phyloP scores from a whole-genome alignment of 2,888 invertebrate genomes.

The Vannuccia rotundouncinata region DNA sequence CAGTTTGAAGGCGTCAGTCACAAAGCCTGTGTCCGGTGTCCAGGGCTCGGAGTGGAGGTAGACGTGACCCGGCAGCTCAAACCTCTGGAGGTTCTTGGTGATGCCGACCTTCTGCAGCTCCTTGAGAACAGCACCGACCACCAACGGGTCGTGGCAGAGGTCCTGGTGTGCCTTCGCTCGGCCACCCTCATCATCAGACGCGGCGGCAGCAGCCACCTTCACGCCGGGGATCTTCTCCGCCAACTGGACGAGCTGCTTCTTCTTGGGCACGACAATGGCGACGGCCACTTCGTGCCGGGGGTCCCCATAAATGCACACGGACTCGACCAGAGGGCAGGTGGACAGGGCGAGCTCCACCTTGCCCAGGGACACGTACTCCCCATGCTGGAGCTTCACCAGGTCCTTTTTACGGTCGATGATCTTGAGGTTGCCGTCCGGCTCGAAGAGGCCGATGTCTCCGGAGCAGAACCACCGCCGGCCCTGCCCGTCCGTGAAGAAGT shows the following conservation, averaged over 20 bases:
- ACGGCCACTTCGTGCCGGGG: constrained; percentile 61
- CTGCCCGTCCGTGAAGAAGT: constrained; percentile 64
- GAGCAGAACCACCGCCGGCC: constrained; percentile 70
- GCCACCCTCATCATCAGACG: no score
- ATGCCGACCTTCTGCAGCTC: constrained; percentile 32
- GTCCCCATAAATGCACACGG: constrained; percentile 93
- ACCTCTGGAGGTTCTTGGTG: constrained; percentile 64
- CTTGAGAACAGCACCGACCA: constrained; percentile 38
- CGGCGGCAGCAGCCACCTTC: no score
- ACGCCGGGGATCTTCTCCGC: no score
- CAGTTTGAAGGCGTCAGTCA: constrained; percentile 94
- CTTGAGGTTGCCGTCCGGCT: constrained; percentile 83
- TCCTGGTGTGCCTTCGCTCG: no score
- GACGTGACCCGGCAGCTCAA: constrained; percentile 82
- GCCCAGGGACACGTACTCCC: constrained; percentile 93
- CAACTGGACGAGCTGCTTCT: constrained; percentile 59
- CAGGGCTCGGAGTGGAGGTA: constrained; percentile 83
- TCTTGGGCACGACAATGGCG: constrained; percentile 64
- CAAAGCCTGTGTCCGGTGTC: constrained; percentile 93
- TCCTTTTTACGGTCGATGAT: constrained; percentile 99
- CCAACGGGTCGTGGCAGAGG: no score
- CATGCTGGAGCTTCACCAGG: constrained; percentile 90
- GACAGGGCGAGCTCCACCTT: constrained; percentile 92
- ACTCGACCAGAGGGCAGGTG: constrained; percentile 86
- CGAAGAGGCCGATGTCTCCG: constrained; percentile 90